Conservation (phyloP, 2,797 vertebrate genomes). For the Argya squamiceps region DNA sequence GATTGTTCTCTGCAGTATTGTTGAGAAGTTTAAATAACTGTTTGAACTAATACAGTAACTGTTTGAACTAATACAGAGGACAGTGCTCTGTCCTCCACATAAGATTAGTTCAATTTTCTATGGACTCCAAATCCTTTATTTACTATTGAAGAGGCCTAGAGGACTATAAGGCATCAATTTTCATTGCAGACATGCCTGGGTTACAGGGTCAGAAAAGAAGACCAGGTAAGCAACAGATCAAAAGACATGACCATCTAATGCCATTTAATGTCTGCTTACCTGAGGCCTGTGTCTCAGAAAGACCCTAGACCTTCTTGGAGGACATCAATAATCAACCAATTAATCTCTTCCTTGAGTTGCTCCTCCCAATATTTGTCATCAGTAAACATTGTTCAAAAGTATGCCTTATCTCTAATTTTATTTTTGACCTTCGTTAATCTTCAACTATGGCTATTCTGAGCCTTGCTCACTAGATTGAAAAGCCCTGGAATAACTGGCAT, state of each 20-base stretch:
- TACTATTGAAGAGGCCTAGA: background rate
- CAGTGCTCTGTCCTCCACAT: background rate
- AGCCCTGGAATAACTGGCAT: background rate
- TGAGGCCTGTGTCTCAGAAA: background rate
- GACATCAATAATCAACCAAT: background rate
- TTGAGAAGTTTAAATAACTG: background rate
- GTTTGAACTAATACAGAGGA: background rate
- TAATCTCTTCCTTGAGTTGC: background rate
- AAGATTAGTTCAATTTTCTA: background rate
- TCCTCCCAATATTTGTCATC: background rate
- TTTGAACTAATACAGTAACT: background rate
- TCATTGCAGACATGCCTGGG: background rate
- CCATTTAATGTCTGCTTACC: background rate
- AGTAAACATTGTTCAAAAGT: background rate
- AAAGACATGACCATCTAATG: background rate
- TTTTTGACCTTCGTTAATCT: background rate
- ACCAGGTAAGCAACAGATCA: background rate
- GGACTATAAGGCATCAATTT: background rate
- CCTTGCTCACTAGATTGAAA: background rate
- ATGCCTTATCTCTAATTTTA: background rate
- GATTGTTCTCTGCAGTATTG: background rate
- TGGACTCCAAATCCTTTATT: background rate
- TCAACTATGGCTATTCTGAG: background rate
- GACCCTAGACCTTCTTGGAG: background rate
- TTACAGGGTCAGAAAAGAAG: background rate